These are phyloP conservation scores for Pluvialis apricaria DNA, from an alignment of 2,113 vertebrate species.

Conservation along the genomic window DNA sequence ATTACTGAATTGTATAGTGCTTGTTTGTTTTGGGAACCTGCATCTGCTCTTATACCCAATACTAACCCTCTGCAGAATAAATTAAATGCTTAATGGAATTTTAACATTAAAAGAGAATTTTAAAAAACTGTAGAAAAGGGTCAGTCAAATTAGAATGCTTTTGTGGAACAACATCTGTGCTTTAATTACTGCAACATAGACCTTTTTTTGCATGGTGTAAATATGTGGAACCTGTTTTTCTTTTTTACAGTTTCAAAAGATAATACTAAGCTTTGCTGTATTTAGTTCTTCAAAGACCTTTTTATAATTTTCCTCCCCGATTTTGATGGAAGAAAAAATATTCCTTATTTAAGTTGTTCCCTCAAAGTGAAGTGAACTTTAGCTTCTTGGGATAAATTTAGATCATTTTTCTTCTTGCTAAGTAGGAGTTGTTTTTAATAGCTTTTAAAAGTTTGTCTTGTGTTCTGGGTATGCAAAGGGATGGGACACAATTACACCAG, in stretches of 20 bases:
- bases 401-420: neutral
- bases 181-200: neutral
- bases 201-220: neutral
- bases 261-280: neutral
- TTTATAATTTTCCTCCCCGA: neutral
- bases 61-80: neutral
- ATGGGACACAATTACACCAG: neutral
- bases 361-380: neutral
- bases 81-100: neutral
- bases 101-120: neutral
- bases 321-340: neutral
- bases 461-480: neutral
- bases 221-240: neutral
- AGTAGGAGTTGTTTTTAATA: neutral
- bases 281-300: neutral
- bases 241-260: neutral
- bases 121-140: neutral
- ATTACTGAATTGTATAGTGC: neutral
- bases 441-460: neutral
- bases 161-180: neutral
- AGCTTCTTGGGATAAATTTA: slow-evolving; percentile 10
- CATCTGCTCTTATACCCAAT: neutral
- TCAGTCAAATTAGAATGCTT: neutral
- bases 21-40: neutral
- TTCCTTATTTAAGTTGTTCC: neutral